Evolutionary conservation across 1,140 invertebrate genomes (phyloP), one percentile per base, ranked within the genome.

Genomic region (Gyrodactylus salaris): DNA sequence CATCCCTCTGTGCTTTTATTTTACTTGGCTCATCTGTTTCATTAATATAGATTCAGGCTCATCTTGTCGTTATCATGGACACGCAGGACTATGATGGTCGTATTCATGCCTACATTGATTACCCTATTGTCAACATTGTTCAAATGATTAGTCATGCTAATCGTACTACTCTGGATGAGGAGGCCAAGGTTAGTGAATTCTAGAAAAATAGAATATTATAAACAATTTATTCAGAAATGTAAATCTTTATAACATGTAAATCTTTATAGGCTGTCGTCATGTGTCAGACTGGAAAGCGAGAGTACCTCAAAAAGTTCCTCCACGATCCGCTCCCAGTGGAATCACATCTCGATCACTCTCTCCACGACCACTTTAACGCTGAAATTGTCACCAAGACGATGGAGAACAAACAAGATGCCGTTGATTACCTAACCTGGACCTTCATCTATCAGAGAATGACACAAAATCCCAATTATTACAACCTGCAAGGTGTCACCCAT

Each of bases 391-490:
- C 94, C 0, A 96, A 97, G 83, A 98, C 93, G 0, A 94, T 99
- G 78, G 94, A 98, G 80, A 98, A 98, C 82, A 99, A 99, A 81
- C 95, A 99, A 80, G 95, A 99, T 81, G 92, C 93, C 0, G 93
- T 99, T 0, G 95, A 99, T 83, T 98, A 98, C 78, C 83, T 99
- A 0, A 99, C 95, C 0, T 99, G 95, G 94, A 99, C 93, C 0
- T 95, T 98, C 82, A 81, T 99, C 0, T 99, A 99, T 78, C 84
- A 93, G 20, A 81, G 95, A 75, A 85, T 98, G 77, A 96, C 94
- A 0, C 92, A 97, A 81, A 99, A 99, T 84, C 95, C 95, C 7
- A 99, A 99, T 81, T 99, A 99, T 79, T 99, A 99, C 80, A 94
- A 94, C 79, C 82, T 99, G 20, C 74, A 26, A 81, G 91, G 91